These are phyloP conservation scores for Amphimallon solstitiale DNA, from an alignment of 2,888 invertebrate species.

Conservation along the genomic window DNA sequence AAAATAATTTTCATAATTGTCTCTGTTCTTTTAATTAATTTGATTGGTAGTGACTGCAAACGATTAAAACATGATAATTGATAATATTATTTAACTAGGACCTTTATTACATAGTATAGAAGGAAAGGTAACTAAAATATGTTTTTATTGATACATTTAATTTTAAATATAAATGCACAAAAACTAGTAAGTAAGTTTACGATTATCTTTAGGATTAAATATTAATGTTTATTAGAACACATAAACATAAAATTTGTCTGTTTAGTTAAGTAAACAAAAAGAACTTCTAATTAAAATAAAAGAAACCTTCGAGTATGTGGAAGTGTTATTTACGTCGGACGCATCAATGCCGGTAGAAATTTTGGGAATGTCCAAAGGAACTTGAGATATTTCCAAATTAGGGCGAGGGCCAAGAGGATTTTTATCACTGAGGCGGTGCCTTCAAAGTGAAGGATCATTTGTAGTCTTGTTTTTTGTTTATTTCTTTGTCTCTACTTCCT, in stretches of 20 bases:
- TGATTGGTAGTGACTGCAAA: too few species aligned
- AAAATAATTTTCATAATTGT: too few species aligned
- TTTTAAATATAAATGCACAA: too few species aligned
- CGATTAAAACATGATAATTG: too few species aligned
- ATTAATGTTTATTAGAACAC: not conserved
- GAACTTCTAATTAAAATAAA: conserved; percentile 16
- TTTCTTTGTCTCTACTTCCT: conserved; percentile 31
- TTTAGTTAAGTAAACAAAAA: conserved; percentile 8
- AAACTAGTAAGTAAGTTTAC: too few species aligned
- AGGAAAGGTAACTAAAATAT: too few species aligned
- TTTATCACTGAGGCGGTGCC: conserved; percentile 40
- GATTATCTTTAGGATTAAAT: too few species aligned
- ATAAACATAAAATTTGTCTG: not conserved
- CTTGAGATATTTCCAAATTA: conserved; percentile 47
- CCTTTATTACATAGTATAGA: too few species aligned
- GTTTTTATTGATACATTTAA: too few species aligned
- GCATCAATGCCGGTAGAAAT: conserved; percentile 16
- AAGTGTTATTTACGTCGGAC: conserved; percentile 23
- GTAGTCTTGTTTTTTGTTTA: conserved; percentile 29
- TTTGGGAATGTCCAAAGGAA: conserved; percentile 41
- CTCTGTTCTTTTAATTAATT: too few species aligned
- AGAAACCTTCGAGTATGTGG: not conserved
- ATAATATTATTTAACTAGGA: too few species aligned
- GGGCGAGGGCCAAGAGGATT: conserved; percentile 43
- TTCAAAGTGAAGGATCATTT: conserved; percentile 21